phyloP scores from a whole-genome alignment of 2,888 invertebrate species.

The Apocheima hispidaria region DNA sequence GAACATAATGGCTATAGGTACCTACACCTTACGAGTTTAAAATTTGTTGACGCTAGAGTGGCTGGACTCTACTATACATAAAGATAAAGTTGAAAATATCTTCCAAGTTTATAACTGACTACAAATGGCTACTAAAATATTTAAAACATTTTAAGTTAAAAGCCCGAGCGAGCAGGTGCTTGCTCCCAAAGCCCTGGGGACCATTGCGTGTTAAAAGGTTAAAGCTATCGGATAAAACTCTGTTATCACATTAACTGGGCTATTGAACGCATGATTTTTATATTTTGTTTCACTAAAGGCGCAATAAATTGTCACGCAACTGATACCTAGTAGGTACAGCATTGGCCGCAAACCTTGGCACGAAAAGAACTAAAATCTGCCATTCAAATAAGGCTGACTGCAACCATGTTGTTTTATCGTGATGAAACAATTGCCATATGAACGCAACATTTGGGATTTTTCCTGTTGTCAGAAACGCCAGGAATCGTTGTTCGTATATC shows the following conservation, averaged over 20 bases:
- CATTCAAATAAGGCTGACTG: constrained; percentile 8
- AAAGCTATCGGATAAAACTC: constrained; percentile 43
- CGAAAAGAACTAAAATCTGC: constrained; percentile 22
- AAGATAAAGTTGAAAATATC: constrained; percentile 24
- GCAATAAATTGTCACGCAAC: constrained; percentile 55
- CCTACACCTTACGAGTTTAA: constrained; percentile 2
- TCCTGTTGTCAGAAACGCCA: constrained; percentile 1
- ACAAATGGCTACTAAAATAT: constrained; percentile 41
- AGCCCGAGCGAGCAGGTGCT: constrained; percentile 42
- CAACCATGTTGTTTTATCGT: constrained; percentile 10
- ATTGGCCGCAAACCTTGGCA: constrained; percentile 31
- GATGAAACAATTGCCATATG: constrained; percentile 6
- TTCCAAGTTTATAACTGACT: constrained; percentile 6
- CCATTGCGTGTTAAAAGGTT: constrained; percentile 52
- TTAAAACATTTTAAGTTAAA: constrained; percentile 43
- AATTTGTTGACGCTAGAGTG: constrained; percentile 4
- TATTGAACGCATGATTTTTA: constrained; percentile 49
- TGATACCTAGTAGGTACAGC: constrained; percentile 25
- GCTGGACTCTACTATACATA: background rate
- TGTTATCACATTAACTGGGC: constrained; percentile 46
- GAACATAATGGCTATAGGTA: constrained; percentile 16
- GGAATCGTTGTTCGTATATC: background rate
- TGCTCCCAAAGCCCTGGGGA: constrained; percentile 27
- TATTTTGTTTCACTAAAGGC: constrained; percentile 38
- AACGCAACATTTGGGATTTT: background rate